A percentile compares a stretch with the other conserved stretches of the same genome.
These are phyloP conservation scores for Clytia hemisphaerica DNA, from an alignment of 30 jellyfish, hydroid and myxozoan genomes.

Conservation along the genomic window DNA sequence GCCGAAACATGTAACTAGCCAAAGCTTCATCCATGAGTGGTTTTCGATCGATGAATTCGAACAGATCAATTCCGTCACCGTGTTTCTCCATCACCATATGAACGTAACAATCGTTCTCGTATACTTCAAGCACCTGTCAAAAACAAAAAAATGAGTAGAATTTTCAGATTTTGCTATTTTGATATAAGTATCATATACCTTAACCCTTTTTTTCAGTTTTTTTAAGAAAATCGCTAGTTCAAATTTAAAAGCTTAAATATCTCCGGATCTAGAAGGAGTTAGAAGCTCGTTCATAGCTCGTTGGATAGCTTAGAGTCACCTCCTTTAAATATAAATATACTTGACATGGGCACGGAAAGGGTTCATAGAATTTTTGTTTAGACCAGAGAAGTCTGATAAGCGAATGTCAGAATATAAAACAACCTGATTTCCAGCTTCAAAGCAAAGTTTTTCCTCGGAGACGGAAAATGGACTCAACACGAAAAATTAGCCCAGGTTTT, in stretches of 20 bases:
- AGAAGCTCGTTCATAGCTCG: too few species aligned
- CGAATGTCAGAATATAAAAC: too few species aligned
- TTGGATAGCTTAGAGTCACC: too few species aligned
- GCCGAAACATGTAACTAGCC: constrained; percentile 82
- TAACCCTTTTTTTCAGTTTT: background rate
- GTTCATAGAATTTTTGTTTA: too few species aligned
- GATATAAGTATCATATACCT: background rate
- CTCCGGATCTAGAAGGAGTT: too few species aligned
- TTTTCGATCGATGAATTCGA: constrained; percentile 78
- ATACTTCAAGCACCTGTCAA: constrained; percentile 58
- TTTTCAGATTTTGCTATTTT: background rate
- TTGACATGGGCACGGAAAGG: constrained; percentile 5
- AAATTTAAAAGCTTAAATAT: too few species aligned
- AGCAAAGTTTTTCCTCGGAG: too few species aligned
- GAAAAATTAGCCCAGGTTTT: too few species aligned
- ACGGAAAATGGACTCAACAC: too few species aligned
- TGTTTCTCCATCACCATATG: constrained; percentile 94
- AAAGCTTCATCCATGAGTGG: constrained; percentile 87
- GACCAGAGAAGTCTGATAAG: too few species aligned
- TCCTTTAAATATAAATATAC: background rate
- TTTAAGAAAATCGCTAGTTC: too few species aligned
- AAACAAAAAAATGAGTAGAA: background rate
- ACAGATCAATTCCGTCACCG: constrained; percentile 92
- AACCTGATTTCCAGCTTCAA: too few species aligned
- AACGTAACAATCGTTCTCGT: constrained; percentile 74